Base-by-base conservation (phyloP, 2,888 invertebrate genomes). In the Tenthredo distinguenda region DNA sequence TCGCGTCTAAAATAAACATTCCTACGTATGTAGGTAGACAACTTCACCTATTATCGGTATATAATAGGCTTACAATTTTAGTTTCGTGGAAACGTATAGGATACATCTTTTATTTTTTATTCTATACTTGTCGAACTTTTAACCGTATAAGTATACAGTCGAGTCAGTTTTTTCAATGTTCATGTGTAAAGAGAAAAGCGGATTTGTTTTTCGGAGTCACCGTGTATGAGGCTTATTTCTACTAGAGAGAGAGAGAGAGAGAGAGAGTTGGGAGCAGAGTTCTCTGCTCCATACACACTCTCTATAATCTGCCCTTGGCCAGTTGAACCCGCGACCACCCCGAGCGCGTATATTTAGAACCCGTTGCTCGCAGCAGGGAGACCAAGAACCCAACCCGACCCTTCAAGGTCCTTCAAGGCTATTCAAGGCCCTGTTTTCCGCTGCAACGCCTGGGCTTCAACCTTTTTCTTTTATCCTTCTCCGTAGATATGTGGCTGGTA, bases 371-470 rank as follows among this genome's bases (percentile, higher is more conserved):
- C 81, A 81, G 81, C 81, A 62, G 81, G 81, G 65, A 81, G 12
- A 58, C 58, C 21, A n/a, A 65, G 58, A 58, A 81, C 62, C 50
- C 62, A 21, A 77, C 50, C 77, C 81, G 58, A 81, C 81, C 81
- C 62, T 81, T 81, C 81, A 62, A 81, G 81, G 81, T 65, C 65
- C 81, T 43, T 81, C 81, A 81, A 81, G 81, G 81, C 81, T 81
- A 26, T 81, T 65, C 77, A 77, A 55, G 81, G 81, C 81, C n/a
- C 77, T 50, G 72, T 43, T 43, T n/a, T 21, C 55, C 50, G 34
- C 77, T 77, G 55, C 77, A 47, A 47, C 76, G n/a, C 21, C 76
- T 15, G 18, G n/a, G 76, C n/a, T 9, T 76, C 76, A 40, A 47
- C 47, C 7, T 9, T 71, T n/a, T 72, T 37, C 0, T 7, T 72